Evolutionary conservation across 1,140 invertebrate species (phyloP).

Genomic region (Drosophila quadrilineata): DNA sequence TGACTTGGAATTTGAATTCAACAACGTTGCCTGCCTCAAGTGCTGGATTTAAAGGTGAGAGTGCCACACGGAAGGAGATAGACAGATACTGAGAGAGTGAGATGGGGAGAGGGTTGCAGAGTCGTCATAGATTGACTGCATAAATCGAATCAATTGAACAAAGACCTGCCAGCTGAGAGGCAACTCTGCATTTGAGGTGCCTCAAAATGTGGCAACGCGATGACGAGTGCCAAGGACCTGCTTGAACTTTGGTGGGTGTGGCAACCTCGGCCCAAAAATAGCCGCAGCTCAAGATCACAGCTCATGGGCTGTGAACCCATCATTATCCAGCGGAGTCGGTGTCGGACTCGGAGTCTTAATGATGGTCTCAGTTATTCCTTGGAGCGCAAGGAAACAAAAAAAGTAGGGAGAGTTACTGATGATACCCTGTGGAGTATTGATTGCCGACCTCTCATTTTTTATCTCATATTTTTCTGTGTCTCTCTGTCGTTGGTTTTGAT

Average conservation of each 20-base stretch:
- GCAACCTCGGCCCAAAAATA: too few relatives aligned
- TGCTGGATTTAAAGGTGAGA: slow-evolving; percentile 42
- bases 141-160: slow-evolving; percentile 52
- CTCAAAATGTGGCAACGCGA: slow-evolving; percentile 22
- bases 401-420: too few relatives aligned
- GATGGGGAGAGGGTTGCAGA: not conserved
- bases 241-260: too few relatives aligned
- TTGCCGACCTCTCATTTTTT: too few relatives aligned
- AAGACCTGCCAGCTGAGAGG: not conserved
- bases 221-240: too few relatives aligned
- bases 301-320: slow-evolving; percentile 20
- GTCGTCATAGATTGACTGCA: slow-evolving; percentile 15
- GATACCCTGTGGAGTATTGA: too few relatives aligned
- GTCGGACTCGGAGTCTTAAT: slow-evolving; percentile 8
- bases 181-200: not conserved
- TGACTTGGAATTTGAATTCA: slow-evolving; percentile 64
- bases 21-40: slow-evolving; percentile 21
- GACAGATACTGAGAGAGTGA: not conserved
- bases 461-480: too few relatives aligned
- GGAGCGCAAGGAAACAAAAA: too few relatives aligned
- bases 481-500: not conserved
- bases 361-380: not conserved
- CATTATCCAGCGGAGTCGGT: too few relatives aligned
- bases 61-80: not conserved
- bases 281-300: slow-evolving; percentile 25